Evolutionary conservation across 2,888 invertebrate genomes (phyloP).

Genomic region (Cotesia congregata): DNA sequence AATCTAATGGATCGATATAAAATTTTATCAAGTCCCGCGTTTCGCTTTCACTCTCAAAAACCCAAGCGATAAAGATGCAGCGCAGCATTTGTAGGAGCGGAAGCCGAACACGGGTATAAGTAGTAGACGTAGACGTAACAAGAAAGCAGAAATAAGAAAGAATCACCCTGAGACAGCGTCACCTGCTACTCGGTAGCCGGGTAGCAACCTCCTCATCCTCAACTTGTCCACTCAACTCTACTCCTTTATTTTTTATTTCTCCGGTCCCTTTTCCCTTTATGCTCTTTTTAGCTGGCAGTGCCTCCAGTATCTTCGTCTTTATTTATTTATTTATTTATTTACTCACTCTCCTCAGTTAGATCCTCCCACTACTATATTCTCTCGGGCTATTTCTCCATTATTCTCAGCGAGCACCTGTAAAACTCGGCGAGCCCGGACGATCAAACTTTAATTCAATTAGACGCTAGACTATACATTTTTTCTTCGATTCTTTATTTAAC

Average conservation of each 20-base stretch:
- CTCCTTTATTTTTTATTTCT: conserved; percentile 4
- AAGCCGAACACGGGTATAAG: background rate
- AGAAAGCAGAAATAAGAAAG: conserved; percentile 43
- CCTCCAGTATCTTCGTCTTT: conserved; percentile 19
- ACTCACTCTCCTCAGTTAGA: conserved; percentile 25
- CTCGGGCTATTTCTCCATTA: conserved; percentile 54
- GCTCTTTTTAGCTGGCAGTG: background rate
- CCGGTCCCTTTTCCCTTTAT: background rate
- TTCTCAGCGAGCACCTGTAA: conserved; percentile 43
- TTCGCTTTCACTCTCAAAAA: background rate
- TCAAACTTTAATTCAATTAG: conserved; percentile 57
- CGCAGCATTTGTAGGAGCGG: conserved; percentile 9
- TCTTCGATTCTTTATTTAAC: conserved; percentile 2
- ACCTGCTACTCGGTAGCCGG: conserved; percentile 58
- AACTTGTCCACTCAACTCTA: conserved; percentile 35
- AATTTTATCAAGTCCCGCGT: too few species aligned
- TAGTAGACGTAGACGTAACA: conserved; percentile 24
- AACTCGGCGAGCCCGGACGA: conserved; percentile 45
- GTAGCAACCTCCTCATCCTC: conserved; percentile 33
- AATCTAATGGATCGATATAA: too few species aligned
- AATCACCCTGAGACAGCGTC: conserved; percentile 51
- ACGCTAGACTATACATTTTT: conserved; percentile 29
- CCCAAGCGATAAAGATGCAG: background rate
- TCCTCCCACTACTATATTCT: conserved; percentile 40
- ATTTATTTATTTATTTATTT: conserved; percentile 32